A percentile compares a stretch with the other conserved stretches of the same genome.
phyloP scores from a whole-genome alignment of 53 echinoderm and acorn worm genomes.

The Paracentrotus lividus region DNA sequence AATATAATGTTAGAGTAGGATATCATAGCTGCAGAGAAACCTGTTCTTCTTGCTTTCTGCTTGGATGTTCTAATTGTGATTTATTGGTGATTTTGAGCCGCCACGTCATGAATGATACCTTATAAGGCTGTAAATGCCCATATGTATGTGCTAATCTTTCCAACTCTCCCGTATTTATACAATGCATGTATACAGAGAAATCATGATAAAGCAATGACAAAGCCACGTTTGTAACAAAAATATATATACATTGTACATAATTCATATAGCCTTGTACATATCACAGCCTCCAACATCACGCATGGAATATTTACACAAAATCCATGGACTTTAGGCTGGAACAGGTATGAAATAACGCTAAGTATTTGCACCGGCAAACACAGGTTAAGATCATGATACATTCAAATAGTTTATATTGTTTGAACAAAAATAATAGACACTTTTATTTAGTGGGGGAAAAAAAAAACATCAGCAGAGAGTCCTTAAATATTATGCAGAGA shows the following conservation, averaged over 20 bases:
- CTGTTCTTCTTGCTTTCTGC: too few species aligned
- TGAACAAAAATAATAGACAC: neutral
- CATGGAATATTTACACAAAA: neutral
- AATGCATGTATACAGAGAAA: neutral
- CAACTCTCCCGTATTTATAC: neutral
- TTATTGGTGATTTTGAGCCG: too few species aligned
- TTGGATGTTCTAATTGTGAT: too few species aligned
- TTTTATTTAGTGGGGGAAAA: neutral
- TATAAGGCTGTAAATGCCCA: too few species aligned
- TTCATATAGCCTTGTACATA: neutral
- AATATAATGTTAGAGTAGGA: too few species aligned
- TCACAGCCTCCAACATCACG: neutral
- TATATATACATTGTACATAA: slow-evolving; percentile 37
- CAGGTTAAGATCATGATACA: too few species aligned
- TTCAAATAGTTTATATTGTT: neutral
- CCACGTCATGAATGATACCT: too few species aligned
- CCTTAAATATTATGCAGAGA: too few species aligned
- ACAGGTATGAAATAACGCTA: neutral
- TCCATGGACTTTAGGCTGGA: neutral
- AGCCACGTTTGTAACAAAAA: slow-evolving; percentile 5
- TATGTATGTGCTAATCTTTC: too few species aligned
- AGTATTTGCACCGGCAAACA: too few species aligned
- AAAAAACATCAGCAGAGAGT: too few species aligned
- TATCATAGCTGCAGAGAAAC: too few species aligned
- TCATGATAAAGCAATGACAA: slow-evolving; percentile 2